Base-by-base conservation (phyloP, 1,140 invertebrate genomes). In the Tetramorium parvispinum region DNA sequence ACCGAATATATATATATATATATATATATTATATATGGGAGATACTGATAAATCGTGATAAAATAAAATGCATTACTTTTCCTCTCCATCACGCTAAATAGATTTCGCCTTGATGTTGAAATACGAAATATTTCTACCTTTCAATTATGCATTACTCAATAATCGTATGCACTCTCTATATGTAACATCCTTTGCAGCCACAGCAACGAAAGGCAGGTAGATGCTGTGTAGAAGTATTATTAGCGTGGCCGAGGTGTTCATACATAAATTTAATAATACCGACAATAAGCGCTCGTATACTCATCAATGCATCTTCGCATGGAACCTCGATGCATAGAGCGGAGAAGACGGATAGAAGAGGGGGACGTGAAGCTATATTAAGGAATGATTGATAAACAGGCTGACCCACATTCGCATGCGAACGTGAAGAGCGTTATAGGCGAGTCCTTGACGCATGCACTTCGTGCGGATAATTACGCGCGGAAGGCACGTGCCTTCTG, bases 311-410 rank as follows among this genome's bases (percentile, higher is more conserved):
- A 27, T 37, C 46, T 55, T 57, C 49, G 16, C 81, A 40, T 46
- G 13, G n/a, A 75, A 53, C 53, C 32, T 85, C 61, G 37, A 10
- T 37, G 43, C 16, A 21, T 46, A 49, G 43, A 68, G 37, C 24
- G 18, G 37, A 18, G 76, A 59, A 78, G 59, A 63, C 73, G 18
- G 27, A 77, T 78, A 43, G 43, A 66, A 77, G 73, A 11, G 16
- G 55, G 40, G 40, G 59, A 37, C 51, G 21, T 21, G n/a, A 76
- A 57, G 76, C 86, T 90, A 85, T 85, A 87, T 90, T 90, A 89
- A 90, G 88, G 88, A 87, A 61, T 90, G 89, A 91, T 91, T 87
- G 85, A 91, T 90, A 88, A 90, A 91, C 87, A 66, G 89, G 85
- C 89, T 91, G 85, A 91, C 89, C 89, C 76, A 91, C 86, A 90